These are phyloP conservation scores for Nansenia antarctica DNA, from an alignment of 2,113 vertebrate species.

Conservation along the genomic window DNA sequence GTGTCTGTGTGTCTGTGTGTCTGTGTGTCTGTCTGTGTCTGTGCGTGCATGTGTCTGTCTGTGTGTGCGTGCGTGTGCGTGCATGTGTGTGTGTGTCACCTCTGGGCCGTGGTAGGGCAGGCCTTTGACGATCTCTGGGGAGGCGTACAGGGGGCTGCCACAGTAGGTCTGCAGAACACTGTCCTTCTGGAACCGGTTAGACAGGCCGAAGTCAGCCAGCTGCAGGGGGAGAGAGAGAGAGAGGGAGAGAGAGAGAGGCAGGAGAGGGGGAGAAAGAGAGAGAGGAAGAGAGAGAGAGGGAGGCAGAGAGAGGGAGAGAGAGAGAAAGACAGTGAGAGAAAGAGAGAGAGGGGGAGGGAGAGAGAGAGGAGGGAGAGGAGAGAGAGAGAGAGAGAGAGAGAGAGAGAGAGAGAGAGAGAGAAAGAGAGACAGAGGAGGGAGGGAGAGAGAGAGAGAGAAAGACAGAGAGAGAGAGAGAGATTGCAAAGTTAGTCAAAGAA, in stretches of 20 bases:
- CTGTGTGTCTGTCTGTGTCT: background rate
- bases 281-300: background rate
- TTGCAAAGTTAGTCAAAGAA: no score
- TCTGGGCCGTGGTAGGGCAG: conserved; percentile 80
- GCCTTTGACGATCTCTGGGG: conserved; percentile 81
- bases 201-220: conserved; percentile 83
- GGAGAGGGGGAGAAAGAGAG: background rate
- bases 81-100: conserved; percentile 49
- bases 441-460: no score
- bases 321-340: no score
- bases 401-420: no score
- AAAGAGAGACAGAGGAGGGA: no score
- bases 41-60: background rate
- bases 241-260: conserved; percentile 2
- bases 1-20: background rate
- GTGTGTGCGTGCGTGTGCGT: conserved; percentile 4
- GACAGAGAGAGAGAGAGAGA: no score
- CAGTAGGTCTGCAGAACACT: conserved; percentile 77
- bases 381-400: no score
- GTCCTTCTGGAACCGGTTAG: conserved; percentile 70
- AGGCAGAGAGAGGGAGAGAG: no score
- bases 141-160: conserved; percentile 80
- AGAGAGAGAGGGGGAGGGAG: no score
- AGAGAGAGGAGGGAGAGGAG: no score
- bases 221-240: conserved; percentile 39